These are phyloP conservation scores for Rhagonycha lutea DNA, from an alignment of 2,888 invertebrate genomes.

Conservation along the genomic window DNA sequence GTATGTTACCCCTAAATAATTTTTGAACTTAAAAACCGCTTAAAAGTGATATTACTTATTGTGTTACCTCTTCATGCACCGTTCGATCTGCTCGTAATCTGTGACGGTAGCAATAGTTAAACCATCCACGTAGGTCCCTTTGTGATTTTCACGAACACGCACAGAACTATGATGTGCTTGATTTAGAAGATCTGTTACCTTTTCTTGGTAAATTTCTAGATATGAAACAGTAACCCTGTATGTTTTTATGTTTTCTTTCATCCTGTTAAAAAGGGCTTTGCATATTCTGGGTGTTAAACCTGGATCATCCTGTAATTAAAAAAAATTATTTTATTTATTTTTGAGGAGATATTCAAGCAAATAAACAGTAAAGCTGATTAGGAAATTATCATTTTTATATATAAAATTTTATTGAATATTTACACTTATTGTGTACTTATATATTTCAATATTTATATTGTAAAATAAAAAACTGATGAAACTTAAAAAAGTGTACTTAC, in stretches of 20 bases:
- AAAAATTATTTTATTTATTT: not conserved
- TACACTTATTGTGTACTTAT: too few species aligned
- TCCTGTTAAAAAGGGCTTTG: slow-evolving; percentile 78
- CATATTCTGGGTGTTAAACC: slow-evolving; percentile 87
- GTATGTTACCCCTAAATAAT: slow-evolving; percentile 76
- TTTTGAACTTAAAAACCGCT: not conserved
- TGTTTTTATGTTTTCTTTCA: slow-evolving; percentile 80
- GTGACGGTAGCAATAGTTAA: slow-evolving; percentile 83
- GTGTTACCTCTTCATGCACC: slow-evolving; percentile 55
- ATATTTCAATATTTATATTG: too few species aligned
- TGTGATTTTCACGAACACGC: slow-evolving; percentile 76
- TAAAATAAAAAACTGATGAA: too few species aligned
- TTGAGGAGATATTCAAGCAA: not conserved
- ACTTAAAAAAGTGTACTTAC: slow-evolving; percentile 51
- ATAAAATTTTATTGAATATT: too few species aligned
- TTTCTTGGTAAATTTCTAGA: slow-evolving; percentile 66
- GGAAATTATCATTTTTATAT: too few species aligned
- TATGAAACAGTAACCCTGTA: slow-evolving; percentile 83
- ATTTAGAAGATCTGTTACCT: slow-evolving; percentile 72
- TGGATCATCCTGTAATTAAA: slow-evolving; percentile 66
- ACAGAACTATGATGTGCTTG: slow-evolving; percentile 55
- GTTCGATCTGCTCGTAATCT: slow-evolving; percentile 85
- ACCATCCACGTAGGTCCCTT: slow-evolving; percentile 84
- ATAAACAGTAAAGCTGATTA: not conserved
- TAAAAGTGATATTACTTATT: not conserved